Base-by-base conservation (phyloP, 2,888 invertebrate species). In the Lamproptera curius region DNA sequence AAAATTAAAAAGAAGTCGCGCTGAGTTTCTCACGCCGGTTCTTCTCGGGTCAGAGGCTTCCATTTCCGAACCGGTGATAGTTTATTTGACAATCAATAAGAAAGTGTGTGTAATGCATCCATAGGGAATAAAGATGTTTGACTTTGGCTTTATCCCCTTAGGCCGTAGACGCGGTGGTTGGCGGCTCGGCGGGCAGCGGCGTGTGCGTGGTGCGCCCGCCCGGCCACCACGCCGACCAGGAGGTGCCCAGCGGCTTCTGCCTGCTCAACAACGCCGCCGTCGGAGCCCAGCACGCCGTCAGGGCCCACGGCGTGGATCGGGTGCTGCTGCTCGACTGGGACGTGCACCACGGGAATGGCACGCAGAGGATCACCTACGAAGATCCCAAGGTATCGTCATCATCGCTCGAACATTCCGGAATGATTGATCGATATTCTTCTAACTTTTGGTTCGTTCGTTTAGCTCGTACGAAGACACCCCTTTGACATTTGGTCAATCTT, bases 271-370 rank as follows among this genome's bases (percentile, higher is more conserved):
- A 94, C 72, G 92, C 95, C 2, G 94, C 94, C 0, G 84, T 95
- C 14, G 97, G 94, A 2, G 96, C 97, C 0, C 89, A 89, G 57
- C 92, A 95, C 73, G 95, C 95, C 0, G 71, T 92, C 1, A 71
- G 85, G 13, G 77, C 76, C 47, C 91, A 91, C 67, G 89, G 89
- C 0, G 63, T 94, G 1, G 83, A 90, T 58, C 88, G 94, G 33
- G 73, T 85, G 36, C 65, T 95, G 34, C 92, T 98, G 43, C 74
- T 98, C 0, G 98, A 98, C 84, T 98, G 98, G 95, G 98, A 98
- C 76, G 93, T 98, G 1, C 98, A 98, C 68, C 98, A 98, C 71
- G 98, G 98, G 9, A 97, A 98, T 73, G 98, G 97, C 1, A 96
- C 95, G 6, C 96, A 96, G 76, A 89, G 91, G 38, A 91, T 95